Evolutionary conservation across 2,113 vertebrate genomes (phyloP).

Genomic region (Bufo bufo): DNA sequence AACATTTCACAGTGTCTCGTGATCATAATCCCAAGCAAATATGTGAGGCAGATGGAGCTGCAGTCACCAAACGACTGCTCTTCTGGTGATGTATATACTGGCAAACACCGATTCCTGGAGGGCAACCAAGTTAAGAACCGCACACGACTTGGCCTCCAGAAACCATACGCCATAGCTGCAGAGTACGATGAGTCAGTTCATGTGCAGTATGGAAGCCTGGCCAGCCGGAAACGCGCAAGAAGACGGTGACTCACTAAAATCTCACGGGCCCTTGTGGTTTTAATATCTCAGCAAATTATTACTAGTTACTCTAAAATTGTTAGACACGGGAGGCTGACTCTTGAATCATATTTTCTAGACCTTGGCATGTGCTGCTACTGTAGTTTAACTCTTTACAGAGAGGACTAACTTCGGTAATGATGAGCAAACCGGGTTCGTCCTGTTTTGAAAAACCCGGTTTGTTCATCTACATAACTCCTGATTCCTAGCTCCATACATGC

Average conservation of each 20-base stretch:
- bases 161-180: neutral
- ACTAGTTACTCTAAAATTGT: slow-evolving; percentile 21
- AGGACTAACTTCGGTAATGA: neutral
- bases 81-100: slow-evolving; percentile 31
- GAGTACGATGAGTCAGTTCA: slow-evolving; percentile 35
- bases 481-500: no score
- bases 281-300: slow-evolving; percentile 49
- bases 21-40: slow-evolving; percentile 6
- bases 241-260: slow-evolving; percentile 21
- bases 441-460: no score
- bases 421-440: no score
- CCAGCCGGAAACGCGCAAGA: slow-evolving; percentile 3
- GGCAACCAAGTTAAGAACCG: neutral
- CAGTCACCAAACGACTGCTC: slow-evolving; percentile 1
- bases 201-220: neutral
- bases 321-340: slow-evolving; percentile 3
- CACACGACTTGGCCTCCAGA: neutral
- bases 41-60: slow-evolving; percentile 31
- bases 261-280: slow-evolving; percentile 33
- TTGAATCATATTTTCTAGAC: neutral
- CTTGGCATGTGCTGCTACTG: neutral
- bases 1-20: slow-evolving; percentile 21
- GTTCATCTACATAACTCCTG: no score
- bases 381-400: neutral
- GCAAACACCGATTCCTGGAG: slow-evolving; percentile 34